Evolutionary conservation across 2,888 invertebrate genomes (phyloP).

Genomic region (Heteromurus nitidus): DNA sequence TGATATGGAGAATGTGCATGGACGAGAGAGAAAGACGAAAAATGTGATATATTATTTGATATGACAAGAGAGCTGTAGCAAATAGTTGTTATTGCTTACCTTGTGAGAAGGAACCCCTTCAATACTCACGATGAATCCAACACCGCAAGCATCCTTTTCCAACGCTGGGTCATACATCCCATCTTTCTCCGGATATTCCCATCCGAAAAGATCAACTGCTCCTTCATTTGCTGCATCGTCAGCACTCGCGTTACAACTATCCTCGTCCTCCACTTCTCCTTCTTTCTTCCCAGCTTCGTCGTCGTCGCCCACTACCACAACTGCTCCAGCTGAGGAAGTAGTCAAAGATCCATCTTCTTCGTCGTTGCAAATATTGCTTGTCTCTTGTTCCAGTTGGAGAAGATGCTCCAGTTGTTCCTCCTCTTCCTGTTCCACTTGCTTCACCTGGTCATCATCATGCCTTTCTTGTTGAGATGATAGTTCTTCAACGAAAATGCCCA

Average conservation of each 20-base stretch:
- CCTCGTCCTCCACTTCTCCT: neutral
- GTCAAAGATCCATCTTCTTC: slow-evolving; percentile 19
- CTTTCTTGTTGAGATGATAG: slow-evolving; percentile 43
- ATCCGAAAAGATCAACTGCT: slow-evolving; percentile 51
- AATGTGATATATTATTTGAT: neutral
- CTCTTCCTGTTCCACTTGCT: slow-evolving; percentile 9
- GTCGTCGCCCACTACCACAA: no score
- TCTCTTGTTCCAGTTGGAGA: no score
- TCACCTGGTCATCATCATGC: slow-evolving; percentile 50
- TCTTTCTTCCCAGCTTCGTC: no score
- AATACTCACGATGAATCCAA: slow-evolving; percentile 99
- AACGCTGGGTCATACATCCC: slow-evolving; percentile 97
- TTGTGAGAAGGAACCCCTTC: slow-evolving; percentile 95
- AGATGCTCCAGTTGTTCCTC: slow-evolving; percentile 9
- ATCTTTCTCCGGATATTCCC: slow-evolving; percentile 83
- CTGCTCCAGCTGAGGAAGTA: neutral
- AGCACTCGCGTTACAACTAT: slow-evolving; percentile 1
- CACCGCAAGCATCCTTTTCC: slow-evolving; percentile 98
- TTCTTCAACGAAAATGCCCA: slow-evolving; percentile 49
- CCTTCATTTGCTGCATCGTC: slow-evolving; percentile 10
- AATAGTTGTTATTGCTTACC: slow-evolving; percentile 76
- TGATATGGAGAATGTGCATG: neutral
- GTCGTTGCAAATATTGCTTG: neutral
- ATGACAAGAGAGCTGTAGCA: neutral
- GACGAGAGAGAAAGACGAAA: neutral